These are phyloP conservation scores for Phoenicopterus ruber DNA, from an alignment of 2,113 vertebrate species.

Conservation along the genomic window DNA sequence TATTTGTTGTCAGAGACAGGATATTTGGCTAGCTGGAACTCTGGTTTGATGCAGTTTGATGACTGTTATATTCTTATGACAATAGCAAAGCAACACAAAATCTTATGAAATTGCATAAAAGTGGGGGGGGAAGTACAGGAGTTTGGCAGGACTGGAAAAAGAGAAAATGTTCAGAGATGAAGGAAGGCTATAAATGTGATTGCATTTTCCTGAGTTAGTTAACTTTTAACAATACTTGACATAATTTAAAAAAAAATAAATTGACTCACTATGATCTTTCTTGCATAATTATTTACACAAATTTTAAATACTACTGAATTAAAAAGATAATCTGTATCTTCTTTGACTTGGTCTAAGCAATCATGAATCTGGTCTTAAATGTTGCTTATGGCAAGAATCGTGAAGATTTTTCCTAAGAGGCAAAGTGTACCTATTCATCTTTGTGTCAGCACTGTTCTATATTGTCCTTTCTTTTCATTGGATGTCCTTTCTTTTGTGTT, in stretches of 20 bases:
- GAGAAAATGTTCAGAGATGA: neutral
- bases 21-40: neutral
- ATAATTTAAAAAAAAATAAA: neutral
- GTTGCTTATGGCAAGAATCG: neutral
- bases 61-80: neutral
- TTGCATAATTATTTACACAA: neutral
- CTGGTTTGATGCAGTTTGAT: neutral
- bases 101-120: neutral
- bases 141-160: neutral
- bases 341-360: neutral
- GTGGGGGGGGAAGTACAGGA: neutral
- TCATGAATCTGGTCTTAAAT: neutral
- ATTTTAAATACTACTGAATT: neutral
- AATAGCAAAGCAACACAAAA: neutral
- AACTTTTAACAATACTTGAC: neutral
- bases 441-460: neutral
- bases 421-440: neutral
- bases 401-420: neutral
- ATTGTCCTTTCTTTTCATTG: neutral
- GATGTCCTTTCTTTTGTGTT: neutral
- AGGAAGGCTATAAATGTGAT: neutral
- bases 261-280: neutral
- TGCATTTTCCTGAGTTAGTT: neutral
- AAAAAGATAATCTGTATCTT: neutral
- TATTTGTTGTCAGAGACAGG: neutral